Evolutionary conservation across 1,140 invertebrate genomes (phyloP), one percentile per base, ranked within the genome.

Genomic region (Drosophila punjabiensis): DNA sequence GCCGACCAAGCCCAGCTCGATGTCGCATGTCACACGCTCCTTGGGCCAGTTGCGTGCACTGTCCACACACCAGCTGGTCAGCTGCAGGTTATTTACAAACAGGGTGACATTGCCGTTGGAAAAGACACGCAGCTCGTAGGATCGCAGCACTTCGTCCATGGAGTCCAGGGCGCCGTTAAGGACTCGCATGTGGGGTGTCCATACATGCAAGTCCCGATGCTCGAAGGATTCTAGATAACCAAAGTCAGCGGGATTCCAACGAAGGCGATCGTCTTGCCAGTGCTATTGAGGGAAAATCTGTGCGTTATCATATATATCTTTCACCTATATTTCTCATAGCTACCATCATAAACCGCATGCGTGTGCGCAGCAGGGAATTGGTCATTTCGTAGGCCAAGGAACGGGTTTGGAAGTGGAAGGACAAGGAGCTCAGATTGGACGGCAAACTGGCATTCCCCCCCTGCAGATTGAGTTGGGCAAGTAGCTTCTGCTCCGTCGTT

Each of bases 31-130:
- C 13, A 93, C 61, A 2, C 67, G 74, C 58, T 93, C 92, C 39
- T 80, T 78, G 13, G 92, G 92, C 92, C 92, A 93, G 66, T 93
- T 92, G 11, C 73, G 71, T 11, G 79, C 77, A 5, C 63, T 69
- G 65, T 93, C 81, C 53, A 89, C 73, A 48, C 92, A 93, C 90
- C 87, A 92, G 10, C 69, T 87, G n/a, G 37, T 58, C 30, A 91
- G 33, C 63, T 84, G 79, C 3, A 79, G 63, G 32, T 93, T 84
- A 11, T 52, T 62, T 16, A 59, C 71, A 24, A 79, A 48, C 9
- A 93, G 16, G 0, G 59, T 82, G 16, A 93, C 50, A n/a, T 63
- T 84, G 8, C 92, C 92, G 52, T 91, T 82, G n/a, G 59, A 43
- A 43, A 68, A 77, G 2, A 93, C 73, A 5, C 77, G 76, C 47